Evolutionary conservation across 2,888 invertebrate genomes (phyloP), one percentile per base, ranked within the genome.

Genomic region (Lacanobia wlatinum): DNA sequence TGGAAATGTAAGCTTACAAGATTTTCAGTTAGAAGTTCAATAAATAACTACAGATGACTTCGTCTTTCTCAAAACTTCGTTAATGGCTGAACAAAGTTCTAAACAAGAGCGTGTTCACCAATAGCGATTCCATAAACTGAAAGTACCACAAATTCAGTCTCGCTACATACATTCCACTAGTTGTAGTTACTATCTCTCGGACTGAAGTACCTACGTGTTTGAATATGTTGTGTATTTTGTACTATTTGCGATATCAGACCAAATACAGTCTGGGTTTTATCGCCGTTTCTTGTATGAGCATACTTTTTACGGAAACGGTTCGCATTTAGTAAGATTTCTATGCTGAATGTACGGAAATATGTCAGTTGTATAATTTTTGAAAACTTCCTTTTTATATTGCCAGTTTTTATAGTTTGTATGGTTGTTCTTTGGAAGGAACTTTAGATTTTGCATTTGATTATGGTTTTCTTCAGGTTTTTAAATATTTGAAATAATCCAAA

Each of bases 121-220:
- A 74, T 43, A 74, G 28, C 64, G 56, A 61, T 78, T 48, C 60
- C 23, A 62, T 63, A 55, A 72, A 76, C 69, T 65, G 59, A 70
- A 78, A 72, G 60, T 60, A 68, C 52, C 53, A 69, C 75, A 70
- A 72, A 82, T 82, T 74, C 70, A 50, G 78, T 58, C 14, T 61
- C 61, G 55, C 55, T 67, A 61, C 71, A 74, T 78, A 73, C 56
- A 73, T 75, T 74, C 64, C 58, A 38, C 63, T 62, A 56, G 82
- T 73, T 70, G 56, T 64, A 69, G 74, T 67, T 70, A 58, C 62
- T 79, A 75, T 74, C 78, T 76, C 70, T 64, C 63, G 56, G 69
- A 74, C 76, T 70, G 56, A 65, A 81, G 73, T 70, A 71, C 67
- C 68, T 82, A 80, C 76, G 82, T 82, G 84, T 80, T 78, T 80